Percentiles rank a stretch among this genome's conserved stretches.
Evolutionary conservation across 2,888 invertebrate species (phyloP).

Genomic region (Electrophaes corylata): DNA sequence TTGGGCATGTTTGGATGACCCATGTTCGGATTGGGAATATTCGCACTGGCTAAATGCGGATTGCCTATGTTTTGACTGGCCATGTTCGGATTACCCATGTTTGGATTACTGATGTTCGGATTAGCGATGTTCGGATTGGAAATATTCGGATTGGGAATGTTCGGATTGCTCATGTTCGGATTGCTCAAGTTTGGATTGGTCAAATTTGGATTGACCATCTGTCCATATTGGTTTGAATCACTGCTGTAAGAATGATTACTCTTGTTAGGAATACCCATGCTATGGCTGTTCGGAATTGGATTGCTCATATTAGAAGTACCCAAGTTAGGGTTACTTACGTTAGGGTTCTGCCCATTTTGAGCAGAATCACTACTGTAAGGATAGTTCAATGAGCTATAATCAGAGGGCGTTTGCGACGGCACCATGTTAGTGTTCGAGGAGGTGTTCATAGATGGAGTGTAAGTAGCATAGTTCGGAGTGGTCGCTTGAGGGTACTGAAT

Average conservation of each 20-base stretch:
- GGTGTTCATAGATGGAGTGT: constrained; percentile 59
- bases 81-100: constrained; percentile 2
- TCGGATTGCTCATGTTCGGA: constrained; percentile 7
- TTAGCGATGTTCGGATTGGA: constrained; percentile 1
- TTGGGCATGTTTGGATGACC: not conserved
- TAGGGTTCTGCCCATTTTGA: constrained; percentile 15
- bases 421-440: constrained; percentile 58
- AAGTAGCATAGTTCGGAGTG: constrained; percentile 62
- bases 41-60: constrained; percentile 4
- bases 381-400: constrained; percentile 59
- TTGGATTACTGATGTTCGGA: not conserved
- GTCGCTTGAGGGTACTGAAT: constrained; percentile 65
- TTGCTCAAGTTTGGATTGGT: constrained; percentile 4
- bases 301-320: constrained; percentile 1
- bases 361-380: constrained; percentile 48
- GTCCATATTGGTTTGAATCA: constrained; percentile 11
- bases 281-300: not conserved
- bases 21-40: constrained; percentile 2
- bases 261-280: constrained; percentile 3
- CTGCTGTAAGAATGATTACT: constrained; percentile 3
- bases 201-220: constrained; percentile 10
- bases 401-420: constrained; percentile 57
- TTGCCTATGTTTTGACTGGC: constrained; percentile 10
- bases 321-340: constrained; percentile 9
- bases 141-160: not conserved